Base-by-base conservation (phyloP, 2,888 invertebrate genomes). In the Carpatolechia fugitivella region DNA sequence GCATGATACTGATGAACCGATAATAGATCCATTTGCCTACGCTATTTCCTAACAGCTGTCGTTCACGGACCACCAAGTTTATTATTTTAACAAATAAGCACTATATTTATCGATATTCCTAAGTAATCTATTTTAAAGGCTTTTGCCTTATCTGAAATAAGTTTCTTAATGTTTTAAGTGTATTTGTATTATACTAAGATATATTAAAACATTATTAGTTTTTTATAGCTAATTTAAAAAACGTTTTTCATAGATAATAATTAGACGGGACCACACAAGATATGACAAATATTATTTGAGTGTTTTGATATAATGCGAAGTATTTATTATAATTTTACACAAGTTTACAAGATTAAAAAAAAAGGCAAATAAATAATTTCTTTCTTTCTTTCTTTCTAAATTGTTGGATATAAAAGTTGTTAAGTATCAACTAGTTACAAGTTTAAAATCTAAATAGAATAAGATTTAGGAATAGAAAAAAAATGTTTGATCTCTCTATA, bases 71-170 rank as follows among this genome's bases (percentile, higher is more conserved):
- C 20, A 44, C 20, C 8, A 44, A 44, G 13, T 20, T 44, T 29
- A 44, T 44, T 44, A 44, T 44, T 44, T 44, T 13, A 44, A n/a
- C 44, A 44, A 44, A 44, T 29, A 29, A 44, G 7, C 44, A 14
- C 1, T 44, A 11, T 44, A 20, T n/a, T 44, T 29, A 44, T 44
- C 29, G 44, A 44, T 29, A 13, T 44, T 44, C 13, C 13, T 6
- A 1, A 29, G 29, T 13, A 44, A 44, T 24, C 3, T 29, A n/a
- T 44, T 29, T 44, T 29, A 44, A 24, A 44, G 10, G 13, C 13
- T 6, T 24, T 24, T 4, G 24, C 24, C 24, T 24, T 24, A 24
- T 24, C 24, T 3, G 24, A 33, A 44, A 29, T 44, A 29, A 6
- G 29, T 29, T 44, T 44, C 29, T 44, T 8, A 44, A 29, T 41